Percentiles rank a stretch among this genome's conserved stretches.
Evolutionary conservation across 2,888 invertebrate species (phyloP).

Genomic region (Ethmia dodecea): DNA sequence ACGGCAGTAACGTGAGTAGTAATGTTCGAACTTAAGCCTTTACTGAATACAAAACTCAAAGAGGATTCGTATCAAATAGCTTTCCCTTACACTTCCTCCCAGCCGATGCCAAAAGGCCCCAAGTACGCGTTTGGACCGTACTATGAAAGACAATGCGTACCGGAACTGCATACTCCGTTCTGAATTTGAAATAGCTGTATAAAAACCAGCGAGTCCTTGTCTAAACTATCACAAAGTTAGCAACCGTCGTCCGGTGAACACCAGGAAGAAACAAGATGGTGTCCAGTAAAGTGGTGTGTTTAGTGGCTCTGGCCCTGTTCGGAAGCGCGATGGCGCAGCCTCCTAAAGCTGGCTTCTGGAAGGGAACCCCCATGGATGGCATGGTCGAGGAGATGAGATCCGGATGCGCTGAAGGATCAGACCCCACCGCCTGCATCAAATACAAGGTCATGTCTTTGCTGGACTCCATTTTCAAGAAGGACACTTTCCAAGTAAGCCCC

Average conservation of each 20-base stretch:
- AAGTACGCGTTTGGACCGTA: slow-evolving; percentile 47
- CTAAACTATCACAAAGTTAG: slow-evolving; percentile 68
- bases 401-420: slow-evolving; percentile 85
- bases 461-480: slow-evolving; percentile 87
- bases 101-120: slow-evolving; percentile 49
- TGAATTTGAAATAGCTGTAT: slow-evolving; percentile 78
- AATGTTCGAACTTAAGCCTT: slow-evolving; percentile 51
- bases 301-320: slow-evolving; percentile 72
- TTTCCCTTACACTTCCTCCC: slow-evolving; percentile 67
- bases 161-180: slow-evolving; percentile 65
- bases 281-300: slow-evolving; percentile 67
- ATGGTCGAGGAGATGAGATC: slow-evolving; percentile 87
- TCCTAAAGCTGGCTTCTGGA: slow-evolving; percentile 82
- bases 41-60: slow-evolving; percentile 27
- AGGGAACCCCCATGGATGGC: slow-evolving; percentile 83
- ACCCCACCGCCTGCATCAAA: slow-evolving; percentile 89
- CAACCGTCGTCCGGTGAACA: slow-evolving; percentile 63
- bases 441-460: slow-evolving; percentile 88
- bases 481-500: slow-evolving; percentile 82
- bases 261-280: slow-evolving; percentile 55
- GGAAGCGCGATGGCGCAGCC: slow-evolving; percentile 80
- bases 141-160: slow-evolving; percentile 64
- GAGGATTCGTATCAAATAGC: slow-evolving; percentile 73
- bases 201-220: slow-evolving; percentile 69
- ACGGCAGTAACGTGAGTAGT: slow-evolving; percentile 33